Conservation (phyloP, 2,113 vertebrate genomes). For the Xyrauchen texanus region DNA sequence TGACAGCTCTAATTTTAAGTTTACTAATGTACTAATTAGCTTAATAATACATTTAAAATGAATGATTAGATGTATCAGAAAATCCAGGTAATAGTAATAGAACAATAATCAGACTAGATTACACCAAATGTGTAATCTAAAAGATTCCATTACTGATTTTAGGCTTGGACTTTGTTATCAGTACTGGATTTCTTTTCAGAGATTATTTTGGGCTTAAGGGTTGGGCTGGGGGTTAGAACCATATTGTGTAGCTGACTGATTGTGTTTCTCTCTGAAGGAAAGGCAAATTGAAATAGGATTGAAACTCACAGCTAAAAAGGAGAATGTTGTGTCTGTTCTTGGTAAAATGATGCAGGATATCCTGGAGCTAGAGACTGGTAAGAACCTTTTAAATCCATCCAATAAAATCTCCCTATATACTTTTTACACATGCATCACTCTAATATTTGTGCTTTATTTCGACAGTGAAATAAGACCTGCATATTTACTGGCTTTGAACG, state of each 20-base stretch:
- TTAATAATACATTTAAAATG: too few species aligned
- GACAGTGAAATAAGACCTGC: neutral
- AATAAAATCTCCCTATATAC: neutral
- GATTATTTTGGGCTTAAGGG: too few species aligned
- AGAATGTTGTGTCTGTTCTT: constrained; percentile 60
- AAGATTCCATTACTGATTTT: too few species aligned
- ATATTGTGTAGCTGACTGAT: neutral
- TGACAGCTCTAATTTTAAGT: too few species aligned
- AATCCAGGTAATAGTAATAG: too few species aligned
- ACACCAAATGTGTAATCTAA: too few species aligned
- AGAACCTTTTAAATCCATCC: neutral
- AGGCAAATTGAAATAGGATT: constrained; percentile 62
- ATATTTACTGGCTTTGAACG: neutral
- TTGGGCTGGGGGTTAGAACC: too few species aligned
- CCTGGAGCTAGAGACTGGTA: constrained; percentile 62
- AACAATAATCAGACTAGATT: too few species aligned
- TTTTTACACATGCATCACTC: neutral
- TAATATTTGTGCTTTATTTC: constrained; percentile 1
- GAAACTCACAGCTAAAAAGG: constrained; percentile 64
- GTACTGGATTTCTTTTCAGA: too few species aligned
- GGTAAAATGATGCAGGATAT: constrained; percentile 67
- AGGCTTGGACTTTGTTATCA: too few species aligned
- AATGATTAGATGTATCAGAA: too few species aligned
- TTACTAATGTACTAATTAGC: too few species aligned
- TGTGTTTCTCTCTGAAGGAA: constrained; percentile 53